These are phyloP conservation scores for Heterochromis multidens DNA, from an alignment of 2,113 vertebrate species.

Conservation along the genomic window DNA sequence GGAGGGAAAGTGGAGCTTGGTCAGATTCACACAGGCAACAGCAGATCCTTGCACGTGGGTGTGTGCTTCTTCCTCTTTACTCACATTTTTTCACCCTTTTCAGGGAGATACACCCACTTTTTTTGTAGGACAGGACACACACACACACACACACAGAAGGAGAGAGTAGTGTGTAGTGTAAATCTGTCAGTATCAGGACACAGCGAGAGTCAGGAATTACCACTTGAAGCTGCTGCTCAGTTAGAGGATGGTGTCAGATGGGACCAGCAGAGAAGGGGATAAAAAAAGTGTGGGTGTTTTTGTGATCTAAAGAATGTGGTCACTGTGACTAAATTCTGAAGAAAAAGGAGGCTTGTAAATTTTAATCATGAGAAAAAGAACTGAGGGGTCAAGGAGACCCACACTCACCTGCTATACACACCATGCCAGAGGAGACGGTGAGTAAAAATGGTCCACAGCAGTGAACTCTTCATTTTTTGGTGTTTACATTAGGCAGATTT, in stretches of 20 bases:
- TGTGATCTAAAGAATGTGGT: background rate
- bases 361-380: background rate
- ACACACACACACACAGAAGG: background rate
- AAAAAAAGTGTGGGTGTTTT: background rate
- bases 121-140: constrained; percentile 41
- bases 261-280: background rate
- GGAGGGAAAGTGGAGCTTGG: background rate
- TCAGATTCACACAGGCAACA: background rate
- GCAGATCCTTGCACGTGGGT: constrained; percentile 23
- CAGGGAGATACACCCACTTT: constrained; percentile 60
- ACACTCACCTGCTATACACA: background rate
- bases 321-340: background rate
- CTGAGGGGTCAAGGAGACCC: background rate
- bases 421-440: background rate
- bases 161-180: background rate
- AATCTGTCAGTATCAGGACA: constrained; percentile 15
- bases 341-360: background rate
- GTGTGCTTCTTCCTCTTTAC: constrained; percentile 44
- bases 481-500: background rate
- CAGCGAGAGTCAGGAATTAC: background rate
- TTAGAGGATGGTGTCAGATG: background rate
- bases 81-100: constrained; percentile 35
- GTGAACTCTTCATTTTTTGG: background rate
- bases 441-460: background rate
- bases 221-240: background rate